Evolutionary conservation across 1,140 invertebrate species (phyloP).

Genomic region (Cherax quadricarinatus): DNA sequence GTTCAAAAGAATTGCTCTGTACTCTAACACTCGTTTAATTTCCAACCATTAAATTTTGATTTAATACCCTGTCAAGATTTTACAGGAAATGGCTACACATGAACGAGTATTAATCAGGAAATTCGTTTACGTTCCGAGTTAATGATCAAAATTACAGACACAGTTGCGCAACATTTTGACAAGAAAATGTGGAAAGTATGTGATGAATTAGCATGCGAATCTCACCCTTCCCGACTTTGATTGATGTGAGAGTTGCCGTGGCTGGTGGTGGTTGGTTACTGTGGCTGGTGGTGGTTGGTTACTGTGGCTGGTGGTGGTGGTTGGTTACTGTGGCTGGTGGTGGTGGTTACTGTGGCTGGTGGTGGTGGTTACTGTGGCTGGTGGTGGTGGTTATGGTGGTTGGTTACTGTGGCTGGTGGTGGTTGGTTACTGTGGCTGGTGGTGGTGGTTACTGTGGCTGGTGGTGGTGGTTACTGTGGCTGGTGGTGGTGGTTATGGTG

Average conservation of each 20-base stretch:
- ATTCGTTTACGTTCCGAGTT: slow-evolving; percentile 5
- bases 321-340: not conserved
- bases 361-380: no score
- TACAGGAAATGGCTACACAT: not conserved
- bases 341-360: no score
- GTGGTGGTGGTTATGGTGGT: no score
- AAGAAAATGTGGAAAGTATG: slow-evolving; percentile 17
- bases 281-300: not conserved
- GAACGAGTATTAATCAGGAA: slow-evolving; percentile 37
- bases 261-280: not conserved
- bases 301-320: not conserved
- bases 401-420: no score
- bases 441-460: no score
- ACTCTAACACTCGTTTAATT: slow-evolving; percentile 1
- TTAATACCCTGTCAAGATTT: not conserved
- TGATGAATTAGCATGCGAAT: not conserved
- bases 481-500: no score
- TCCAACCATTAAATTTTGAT: slow-evolving; percentile 7
- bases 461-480: no score
- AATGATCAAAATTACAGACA: slow-evolving; percentile 21
- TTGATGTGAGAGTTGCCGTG: not conserved
- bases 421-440: no score
- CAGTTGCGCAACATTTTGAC: not conserved
- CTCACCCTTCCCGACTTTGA: not conserved
- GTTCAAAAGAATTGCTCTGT: not conserved